Evolutionary conservation across 1,140 invertebrate genomes (phyloP).

Genomic region (Heliconius melpomene): DNA sequence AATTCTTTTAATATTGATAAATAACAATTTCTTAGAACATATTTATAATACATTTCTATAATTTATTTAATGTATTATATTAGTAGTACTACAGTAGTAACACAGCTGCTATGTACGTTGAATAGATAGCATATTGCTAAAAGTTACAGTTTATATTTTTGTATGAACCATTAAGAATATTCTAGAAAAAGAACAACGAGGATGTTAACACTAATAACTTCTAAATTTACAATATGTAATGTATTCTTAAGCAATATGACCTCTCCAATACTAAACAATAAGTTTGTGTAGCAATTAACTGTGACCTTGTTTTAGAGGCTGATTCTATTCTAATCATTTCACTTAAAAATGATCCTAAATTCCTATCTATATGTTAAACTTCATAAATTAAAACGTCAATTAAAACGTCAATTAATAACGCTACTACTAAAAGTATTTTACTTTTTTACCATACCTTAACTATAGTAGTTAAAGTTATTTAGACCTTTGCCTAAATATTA

Average conservation of each 20-base stretch:
- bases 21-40: too few relatives aligned
- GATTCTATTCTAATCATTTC: neutral
- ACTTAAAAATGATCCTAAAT: neutral
- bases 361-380: neutral
- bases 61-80: too few relatives aligned
- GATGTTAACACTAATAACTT: conserved; percentile 7
- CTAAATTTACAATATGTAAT: conserved; percentile 4
- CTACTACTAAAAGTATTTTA: too few relatives aligned
- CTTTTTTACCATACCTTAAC: too few relatives aligned
- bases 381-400: too few relatives aligned
- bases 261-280: conserved; percentile 26
- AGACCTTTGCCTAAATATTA: conserved; percentile 11
- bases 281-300: conserved; percentile 27
- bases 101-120: neutral
- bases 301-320: conserved; percentile 24
- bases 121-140: too few relatives aligned
- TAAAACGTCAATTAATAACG: neutral
- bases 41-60: too few relatives aligned
- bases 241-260: conserved; percentile 20
- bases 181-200: neutral
- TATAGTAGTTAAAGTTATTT: conserved; percentile 1
- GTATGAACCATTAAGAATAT: neutral
- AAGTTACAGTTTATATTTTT: neutral
- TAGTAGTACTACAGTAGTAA: neutral
- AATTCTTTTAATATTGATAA: too few relatives aligned